These are phyloP conservation scores for Halichoerus grypus DNA, from an alignment of 2,113 vertebrate genomes.

Conservation along the genomic window DNA sequence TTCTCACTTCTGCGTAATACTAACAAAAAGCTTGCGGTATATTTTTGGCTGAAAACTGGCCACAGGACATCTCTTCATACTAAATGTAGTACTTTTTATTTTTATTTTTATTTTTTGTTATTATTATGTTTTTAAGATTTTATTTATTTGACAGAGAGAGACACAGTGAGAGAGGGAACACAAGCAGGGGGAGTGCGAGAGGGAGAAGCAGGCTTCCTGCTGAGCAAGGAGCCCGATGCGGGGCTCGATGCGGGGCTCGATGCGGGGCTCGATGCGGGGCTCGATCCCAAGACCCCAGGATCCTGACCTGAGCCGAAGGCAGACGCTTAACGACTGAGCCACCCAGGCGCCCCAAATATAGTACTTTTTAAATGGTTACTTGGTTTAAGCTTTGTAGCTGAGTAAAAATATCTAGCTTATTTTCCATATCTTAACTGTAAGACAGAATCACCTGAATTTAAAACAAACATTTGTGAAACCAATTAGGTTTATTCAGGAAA, in stretches of 20 bases:
- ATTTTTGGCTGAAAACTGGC: not conserved
- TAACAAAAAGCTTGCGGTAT: not conserved
- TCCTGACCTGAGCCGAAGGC: no score
- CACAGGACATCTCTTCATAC: not conserved
- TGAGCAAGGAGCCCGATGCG: no score
- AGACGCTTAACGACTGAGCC: no score
- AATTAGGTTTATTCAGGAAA: conserved; percentile 14
- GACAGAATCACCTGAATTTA: not conserved
- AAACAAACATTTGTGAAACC: conserved; percentile 29
- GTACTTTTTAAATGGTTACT: conserved; percentile 21
- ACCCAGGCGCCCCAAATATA: not conserved
- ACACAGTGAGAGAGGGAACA: no score
- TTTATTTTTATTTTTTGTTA: not conserved
- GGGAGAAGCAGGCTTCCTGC: no score
- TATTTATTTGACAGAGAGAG: no score
- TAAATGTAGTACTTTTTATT: conserved; percentile 45
- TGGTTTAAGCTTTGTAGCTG: conserved; percentile 38
- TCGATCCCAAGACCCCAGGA: no score
- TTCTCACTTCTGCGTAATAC: not conserved
- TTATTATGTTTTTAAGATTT: no score
- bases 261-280: no score
- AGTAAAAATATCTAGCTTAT: conserved; percentile 16
- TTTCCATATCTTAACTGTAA: not conserved
- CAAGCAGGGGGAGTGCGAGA: no score
- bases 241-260: no score